Evolutionary conservation across 2,888 invertebrate genomes (phyloP), one percentile per base, ranked within the genome.

Genomic region (Cremastobaeus sp.): DNA sequence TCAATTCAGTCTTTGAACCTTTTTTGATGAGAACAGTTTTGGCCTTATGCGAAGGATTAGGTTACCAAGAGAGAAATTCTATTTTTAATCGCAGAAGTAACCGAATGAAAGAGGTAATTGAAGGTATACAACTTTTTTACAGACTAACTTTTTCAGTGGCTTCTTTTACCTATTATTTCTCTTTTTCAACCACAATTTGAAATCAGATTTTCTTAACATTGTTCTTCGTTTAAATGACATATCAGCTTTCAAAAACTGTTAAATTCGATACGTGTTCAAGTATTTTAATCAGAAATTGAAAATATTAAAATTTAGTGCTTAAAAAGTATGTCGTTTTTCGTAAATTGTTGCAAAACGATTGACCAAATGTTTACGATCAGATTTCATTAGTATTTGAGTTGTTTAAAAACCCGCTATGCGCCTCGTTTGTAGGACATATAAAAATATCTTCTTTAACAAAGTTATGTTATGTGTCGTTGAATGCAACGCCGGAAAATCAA

Each of bases 381-480:
- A 39, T 62, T 62, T 64, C 52, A 43, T 11, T 43, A 43, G 35
- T 45, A 52, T 64, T 64, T 52, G 18, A 64, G 64, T 64, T 52
- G 35, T 52, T 28, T 15, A 48, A 66, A 66, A 66, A 50, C 14
- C 35, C 41, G 50, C 39, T 48, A n/a, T n/a, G 50, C 55, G 66
- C 66, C 47, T 50, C 34, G 43, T 59, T 68, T 68, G 15, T 68
- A 68, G 66, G 50, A 50, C 57, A 59, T 50, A 59, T 55, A 68
- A 68, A 68, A 57, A 68, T 68, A 68, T 68, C 66, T 68, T 50
- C 57, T 57, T 59, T 68, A 68, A 68, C 66, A 68, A 41, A 50
- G 50, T 57, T 68, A 35, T 68, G 65, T 65, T n/a, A n/a, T n/a
- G n/a, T n/a, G 43, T 57, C 57, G 50, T 57, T 57, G 45, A 68